Base-by-base conservation (phyloP, 1,140 invertebrate species). In the Microplitis mediator region DNA sequence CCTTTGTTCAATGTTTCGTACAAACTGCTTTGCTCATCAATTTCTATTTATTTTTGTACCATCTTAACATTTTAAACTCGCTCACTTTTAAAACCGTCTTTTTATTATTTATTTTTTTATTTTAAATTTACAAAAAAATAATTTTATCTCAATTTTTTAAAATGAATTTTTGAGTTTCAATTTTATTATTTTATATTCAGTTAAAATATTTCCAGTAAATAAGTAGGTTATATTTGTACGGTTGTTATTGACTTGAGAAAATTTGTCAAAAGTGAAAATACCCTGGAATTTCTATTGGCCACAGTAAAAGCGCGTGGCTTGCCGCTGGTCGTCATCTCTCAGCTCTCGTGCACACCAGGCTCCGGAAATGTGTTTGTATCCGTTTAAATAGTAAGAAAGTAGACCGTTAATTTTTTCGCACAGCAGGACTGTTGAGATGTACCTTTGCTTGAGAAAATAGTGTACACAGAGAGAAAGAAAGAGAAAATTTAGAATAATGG, bases 331-430 rank as follows among this genome's bases (percentile, higher is more conserved):
- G 39, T 45, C 39, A 45, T 45, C 39, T 39, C 36, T 6, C 11
- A 11, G 39, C n/a, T 34, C 34, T 23, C 16, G 34, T 68, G 45
- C 51, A 13, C 51, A 56, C 31, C 31, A 13, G 16, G 52, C 32
- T 23, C 16, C 31, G 67, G 13, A 39, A 36, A 60, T 56, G 58
- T 70, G 69, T 63, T 62, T 62, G 36, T 60, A 52, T 62, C 56
- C 35, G 39, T 70, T 51, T 70, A 45, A 56, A 45, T 45, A 45
- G 39, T 45, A 52, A 69, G 67, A 70, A 45, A 45, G 60, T 34
- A 60, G n/a, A 51, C 45, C 31, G 69, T 70, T 62, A 70, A 70
- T 70, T 63, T 70, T 63, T 39, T 60, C 34, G 58, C 69, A 31
- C 69, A 70, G 69, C 69, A 61, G 69, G 69, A 51, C 16, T 63